These are phyloP conservation scores for Pseudococcus longispinus DNA, from an alignment of 2,888 invertebrate species.

Conservation along the genomic window DNA sequence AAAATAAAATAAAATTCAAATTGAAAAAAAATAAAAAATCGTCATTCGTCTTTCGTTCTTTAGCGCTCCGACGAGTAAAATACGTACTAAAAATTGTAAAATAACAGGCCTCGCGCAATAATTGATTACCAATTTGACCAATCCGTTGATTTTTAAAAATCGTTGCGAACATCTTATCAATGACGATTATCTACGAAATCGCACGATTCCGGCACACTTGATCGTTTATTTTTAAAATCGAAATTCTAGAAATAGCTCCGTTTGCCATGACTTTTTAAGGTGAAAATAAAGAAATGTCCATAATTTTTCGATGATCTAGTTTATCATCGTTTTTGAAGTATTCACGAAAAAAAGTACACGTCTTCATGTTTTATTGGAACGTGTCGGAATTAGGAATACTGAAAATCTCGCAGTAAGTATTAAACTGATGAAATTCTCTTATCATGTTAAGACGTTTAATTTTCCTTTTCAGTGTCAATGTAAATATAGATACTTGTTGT, in stretches of 20 bases:
- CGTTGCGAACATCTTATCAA: constrained; percentile 32
- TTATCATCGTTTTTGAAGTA: background rate
- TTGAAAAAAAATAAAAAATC: background rate
- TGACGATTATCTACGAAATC: constrained; percentile 45
- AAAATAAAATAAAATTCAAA: too few species aligned
- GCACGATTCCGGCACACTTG: constrained; percentile 31
- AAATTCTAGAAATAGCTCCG: constrained; percentile 48
- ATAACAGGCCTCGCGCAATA: background rate
- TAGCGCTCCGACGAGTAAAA: background rate
- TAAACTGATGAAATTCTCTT: background rate
- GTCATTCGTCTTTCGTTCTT: background rate
- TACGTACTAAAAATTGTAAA: background rate
- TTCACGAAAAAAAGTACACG: background rate
- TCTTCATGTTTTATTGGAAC: constrained; percentile 8
- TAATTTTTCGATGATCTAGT: background rate
- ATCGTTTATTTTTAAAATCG: constrained; percentile 51
- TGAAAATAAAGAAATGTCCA: background rate
- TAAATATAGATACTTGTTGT: constrained; percentile 6
- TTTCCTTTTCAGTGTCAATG: background rate
- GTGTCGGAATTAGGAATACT: background rate
- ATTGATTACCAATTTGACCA: constrained; percentile 11
- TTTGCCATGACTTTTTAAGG: constrained; percentile 42
- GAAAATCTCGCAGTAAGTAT: background rate
- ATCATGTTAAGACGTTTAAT: constrained; percentile 5
- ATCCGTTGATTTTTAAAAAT: constrained; percentile 44